phyloP scores from a whole-genome alignment of 2,797 vertebrate genomes.

The Enoplosus armatus region DNA sequence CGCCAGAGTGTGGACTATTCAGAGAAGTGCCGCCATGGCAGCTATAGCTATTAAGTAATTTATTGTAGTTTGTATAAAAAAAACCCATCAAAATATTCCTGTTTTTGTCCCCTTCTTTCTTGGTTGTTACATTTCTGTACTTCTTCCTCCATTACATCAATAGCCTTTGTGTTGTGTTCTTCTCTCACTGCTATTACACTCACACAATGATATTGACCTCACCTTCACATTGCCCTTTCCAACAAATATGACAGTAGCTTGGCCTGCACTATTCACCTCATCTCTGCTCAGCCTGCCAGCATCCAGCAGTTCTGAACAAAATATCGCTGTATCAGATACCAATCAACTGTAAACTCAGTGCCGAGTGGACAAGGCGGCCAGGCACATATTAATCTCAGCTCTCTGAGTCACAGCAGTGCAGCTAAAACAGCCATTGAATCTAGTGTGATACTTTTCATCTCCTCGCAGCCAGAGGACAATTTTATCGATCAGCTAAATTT shows the following conservation, averaged over 20 bases:
- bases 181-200: neutral
- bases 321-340: constrained; percentile 36
- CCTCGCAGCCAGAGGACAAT: constrained; percentile 6
- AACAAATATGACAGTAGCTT: constrained; percentile 49
- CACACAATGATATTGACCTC: constrained; percentile 31
- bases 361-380: constrained; percentile 12
- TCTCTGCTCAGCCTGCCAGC: constrained; percentile 32
- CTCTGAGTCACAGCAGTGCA: constrained; percentile 20
- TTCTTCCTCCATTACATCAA: neutral
- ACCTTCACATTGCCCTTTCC: constrained; percentile 37
- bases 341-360: constrained; percentile 26
- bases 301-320: constrained; percentile 23
- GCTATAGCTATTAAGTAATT: neutral
- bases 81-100: neutral
- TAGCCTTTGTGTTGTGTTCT: neutral
- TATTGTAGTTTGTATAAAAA: constrained; percentile 3
- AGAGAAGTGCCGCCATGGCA: neutral
- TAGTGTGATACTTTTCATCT: constrained; percentile 7
- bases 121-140: neutral
- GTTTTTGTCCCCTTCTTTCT: constrained; percentile 1
- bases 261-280: constrained; percentile 35
- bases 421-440: constrained; percentile 11
- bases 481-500: constrained; percentile 37
- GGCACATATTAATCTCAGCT: constrained; percentile 35
- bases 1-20: neutral